Evolutionary conservation across 2,888 invertebrate genomes (phyloP), one percentile per base, ranked within the genome.

Genomic region (Mechanitis messenoides): DNA sequence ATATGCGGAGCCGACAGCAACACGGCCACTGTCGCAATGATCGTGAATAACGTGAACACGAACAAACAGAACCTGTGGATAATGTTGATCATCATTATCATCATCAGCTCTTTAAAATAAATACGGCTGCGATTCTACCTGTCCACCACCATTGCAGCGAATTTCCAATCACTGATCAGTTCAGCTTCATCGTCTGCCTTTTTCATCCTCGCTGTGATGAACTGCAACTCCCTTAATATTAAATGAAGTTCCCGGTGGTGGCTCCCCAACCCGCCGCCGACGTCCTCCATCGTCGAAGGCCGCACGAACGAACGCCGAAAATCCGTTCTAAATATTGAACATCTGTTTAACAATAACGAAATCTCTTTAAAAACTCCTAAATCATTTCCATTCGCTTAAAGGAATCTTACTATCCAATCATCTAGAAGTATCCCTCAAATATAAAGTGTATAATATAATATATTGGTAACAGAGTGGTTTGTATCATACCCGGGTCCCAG

Each of bases 111-210:
- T 46, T 35, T 9, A 7, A 28, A 5, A 28, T 31, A 20, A 12
- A 31, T 3, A 11, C 2, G 1, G 35, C 1, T 31, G 12, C 12
- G 12, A 11, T 28, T 58, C 54, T 68, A 93, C 92, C 97, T 94
- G 91, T 98, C 98, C 82, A 98, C 97, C 82, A 98, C 98, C 97
- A 98, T 97, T 71, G 98, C 98, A 62, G 98, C 98, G 84, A 98
- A 98, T 85, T 97, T 98, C 98, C 98, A 98, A 85, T 98, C 98
- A 87, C 95, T 97, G 75, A 97, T 97, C 71, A 96, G 92, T 82
- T 98, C 97, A 62, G 95, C 95, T 80, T 97, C 97, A 76, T 97
- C 96, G 80, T 98, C 98, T 61, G 97, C 95, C 84, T 97, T 96
- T 84, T 95, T 95, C 95, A 98, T 96, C 76, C 97, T 94, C 73